phyloP scores from a whole-genome alignment of 53 echinoderm and acorn worm genomes.

The Pentamera pediparva region DNA sequence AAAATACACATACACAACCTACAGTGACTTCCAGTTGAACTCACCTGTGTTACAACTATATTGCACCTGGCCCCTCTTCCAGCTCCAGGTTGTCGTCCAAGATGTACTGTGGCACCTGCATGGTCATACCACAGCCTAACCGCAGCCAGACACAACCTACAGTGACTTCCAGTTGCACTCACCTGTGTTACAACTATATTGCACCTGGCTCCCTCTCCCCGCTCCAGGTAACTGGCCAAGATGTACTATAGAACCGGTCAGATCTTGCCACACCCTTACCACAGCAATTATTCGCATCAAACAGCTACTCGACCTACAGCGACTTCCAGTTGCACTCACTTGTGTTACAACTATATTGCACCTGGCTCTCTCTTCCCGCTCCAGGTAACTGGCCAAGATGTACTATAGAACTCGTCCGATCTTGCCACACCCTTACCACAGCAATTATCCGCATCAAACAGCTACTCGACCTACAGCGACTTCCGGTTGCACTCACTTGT shows the following conservation, averaged over 20 bases:
- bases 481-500: constrained; percentile 74
- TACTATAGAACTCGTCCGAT: constrained; percentile 88
- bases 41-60: constrained; percentile 88
- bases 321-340: too few relatives aligned
- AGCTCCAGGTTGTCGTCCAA: constrained; percentile 64
- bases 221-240: constrained; percentile 63
- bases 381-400: constrained; percentile 68
- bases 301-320: too few relatives aligned
- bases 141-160: too few relatives aligned
- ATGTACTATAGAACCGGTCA: constrained; percentile 81
- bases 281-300: too few relatives aligned
- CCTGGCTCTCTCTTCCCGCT: constrained; percentile 50
- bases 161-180: too few relatives aligned
- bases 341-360: constrained; percentile 96
- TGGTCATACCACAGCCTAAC: constrained; percentile 96
- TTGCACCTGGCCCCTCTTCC: constrained; percentile 69
- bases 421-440: constrained; percentile 93
- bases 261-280: constrained; percentile 96
- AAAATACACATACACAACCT: too few relatives aligned
- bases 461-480: too few relatives aligned
- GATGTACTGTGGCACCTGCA: constrained; percentile 80
- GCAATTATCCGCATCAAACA: too few relatives aligned
- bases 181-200: constrained; percentile 96
- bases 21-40: too few relatives aligned
- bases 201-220: constrained; percentile 65